phyloP scores from a whole-genome alignment of 2,888 invertebrate species.

The Dolichomitus sp. region DNA sequence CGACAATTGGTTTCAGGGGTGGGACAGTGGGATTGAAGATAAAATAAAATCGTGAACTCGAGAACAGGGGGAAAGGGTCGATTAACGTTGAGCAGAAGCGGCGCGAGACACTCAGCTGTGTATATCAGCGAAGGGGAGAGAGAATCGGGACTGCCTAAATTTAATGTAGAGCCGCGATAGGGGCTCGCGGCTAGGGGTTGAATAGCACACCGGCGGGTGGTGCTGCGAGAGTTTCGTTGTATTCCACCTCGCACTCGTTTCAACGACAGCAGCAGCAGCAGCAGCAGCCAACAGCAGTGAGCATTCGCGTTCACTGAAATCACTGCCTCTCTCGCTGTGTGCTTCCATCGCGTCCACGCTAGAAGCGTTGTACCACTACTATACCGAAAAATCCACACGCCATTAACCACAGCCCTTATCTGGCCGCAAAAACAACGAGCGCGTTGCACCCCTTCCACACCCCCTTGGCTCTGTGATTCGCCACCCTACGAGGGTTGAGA shows the following conservation, averaged over 20 bases:
- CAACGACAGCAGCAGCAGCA: slow-evolving; percentile 47
- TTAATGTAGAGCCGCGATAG: slow-evolving; percentile 60
- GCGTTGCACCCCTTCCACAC: slow-evolving; percentile 7
- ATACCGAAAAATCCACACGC: slow-evolving; percentile 79
- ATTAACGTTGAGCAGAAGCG: slow-evolving; percentile 19
- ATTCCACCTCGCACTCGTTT: slow-evolving; percentile 50
- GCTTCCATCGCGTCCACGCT: slow-evolving; percentile 54
- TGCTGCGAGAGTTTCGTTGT: slow-evolving; percentile 51
- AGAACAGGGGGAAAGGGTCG: slow-evolving; percentile 21
- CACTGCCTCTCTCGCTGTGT: slow-evolving; percentile 46
- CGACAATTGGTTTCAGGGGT: slow-evolving; percentile 55
- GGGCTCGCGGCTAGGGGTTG: slow-evolving; percentile 41
- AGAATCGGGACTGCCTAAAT: slow-evolving; percentile 56
- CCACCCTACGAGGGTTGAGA: slow-evolving; percentile 26
- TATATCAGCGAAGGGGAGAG: slow-evolving; percentile 38
- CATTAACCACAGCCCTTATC: slow-evolving; percentile 82
- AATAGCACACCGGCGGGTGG: slow-evolving; percentile 2
- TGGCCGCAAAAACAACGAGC: slow-evolving; percentile 80
- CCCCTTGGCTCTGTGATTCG: slow-evolving; percentile 20
- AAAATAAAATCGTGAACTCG: slow-evolving; percentile 55
- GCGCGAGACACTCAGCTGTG: slow-evolving; percentile 27
- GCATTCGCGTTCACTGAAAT: slow-evolving; percentile 63
- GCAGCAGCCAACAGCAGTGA: slow-evolving; percentile 48
- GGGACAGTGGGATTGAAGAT: slow-evolving; percentile 33
- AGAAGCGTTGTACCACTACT: slow-evolving; percentile 39